These are phyloP conservation scores for Chelidonichthys spinosus DNA, from an alignment of 2,797 vertebrate genomes.

Conservation along the genomic window DNA sequence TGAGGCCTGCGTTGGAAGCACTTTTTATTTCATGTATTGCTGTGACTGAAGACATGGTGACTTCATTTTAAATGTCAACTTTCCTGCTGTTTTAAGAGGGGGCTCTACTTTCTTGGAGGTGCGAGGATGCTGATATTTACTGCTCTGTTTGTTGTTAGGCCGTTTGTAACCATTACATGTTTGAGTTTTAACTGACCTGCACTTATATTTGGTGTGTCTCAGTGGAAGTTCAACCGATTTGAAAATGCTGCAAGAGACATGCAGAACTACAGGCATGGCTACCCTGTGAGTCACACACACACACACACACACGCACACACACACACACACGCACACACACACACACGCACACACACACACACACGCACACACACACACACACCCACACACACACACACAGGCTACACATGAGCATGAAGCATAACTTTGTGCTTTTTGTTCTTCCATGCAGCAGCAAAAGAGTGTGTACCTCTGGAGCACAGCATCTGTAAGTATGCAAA, in stretches of 20 bases:
- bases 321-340: too few species aligned
- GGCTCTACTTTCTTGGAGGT: too few species aligned
- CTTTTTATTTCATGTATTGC: too few species aligned
- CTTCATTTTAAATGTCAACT: too few species aligned
- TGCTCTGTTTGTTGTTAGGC: not conserved
- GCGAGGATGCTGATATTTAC: not conserved
- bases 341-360: not conserved
- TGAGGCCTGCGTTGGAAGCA: too few species aligned
- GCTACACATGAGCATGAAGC: not conserved
- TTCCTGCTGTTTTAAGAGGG: too few species aligned
- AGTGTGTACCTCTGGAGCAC: fast-evolving
- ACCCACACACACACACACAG: not conserved
- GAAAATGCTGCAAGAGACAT: slow-evolving; percentile 86
- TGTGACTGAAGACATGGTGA: too few species aligned
- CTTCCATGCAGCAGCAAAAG: not conserved
- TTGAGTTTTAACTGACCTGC: slow-evolving; percentile 1
- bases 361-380: not conserved
- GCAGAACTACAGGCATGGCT: slow-evolving; percentile 86
- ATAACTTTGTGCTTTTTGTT: not conserved
- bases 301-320: too few species aligned
- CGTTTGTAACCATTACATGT: not conserved
- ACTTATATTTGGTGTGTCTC: not conserved
- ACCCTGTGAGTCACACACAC: slow-evolving; percentile 82
- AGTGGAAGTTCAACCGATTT: slow-evolving; percentile 76
- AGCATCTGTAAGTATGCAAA: slow-evolving; percentile 22